Base-by-base conservation (phyloP, 1,140 invertebrate species). In the Drosophila aff. region DNA sequence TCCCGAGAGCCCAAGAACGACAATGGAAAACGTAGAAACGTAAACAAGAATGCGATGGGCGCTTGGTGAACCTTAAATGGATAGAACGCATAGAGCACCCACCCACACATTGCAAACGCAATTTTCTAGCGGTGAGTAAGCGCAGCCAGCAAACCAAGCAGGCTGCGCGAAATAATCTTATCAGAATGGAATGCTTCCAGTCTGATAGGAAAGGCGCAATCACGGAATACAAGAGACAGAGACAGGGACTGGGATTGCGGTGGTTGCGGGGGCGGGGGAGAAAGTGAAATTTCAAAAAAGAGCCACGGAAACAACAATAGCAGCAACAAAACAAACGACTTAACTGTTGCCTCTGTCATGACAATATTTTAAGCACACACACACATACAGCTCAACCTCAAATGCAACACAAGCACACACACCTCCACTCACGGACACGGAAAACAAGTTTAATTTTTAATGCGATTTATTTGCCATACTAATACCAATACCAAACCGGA, bases 221-320 rank as follows among this genome's bases (percentile, higher is more conserved):
- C 31, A 52, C 49, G 28, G 49, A 53, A 28, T 38, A 21, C 38
- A 23, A 31, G 4, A 28, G 31, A 26, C 26, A 49, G 11, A 18
- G 41, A 49, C 16, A 44, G 44, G 15, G 18, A 40, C 38, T 36
- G 40, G 5, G 21, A 38, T 4, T 10, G n/a, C 8, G 41, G 8
- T 13, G 36, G 16, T 33, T 55, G 47, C 36, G 53, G 41, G 59
- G 47, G 59, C 41, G 69, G 67, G 65, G 64, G 49, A 71, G 76
- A 85, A 85, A 85, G 82, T 85, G 82, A 85, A 85, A 85, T 77
- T 81, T 77, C 50, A 74, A 77, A 36, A 76, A 78, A 73, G 76
- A 61, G 2, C 49, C 69, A 65, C 40, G 52, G 44, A 18, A 65
- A 33, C 59, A 55, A 47, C 55, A 82, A 81, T 61, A 68, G n/a